Base-by-base conservation (phyloP, 2,113 vertebrate species). In the Anolis sagrei region DNA sequence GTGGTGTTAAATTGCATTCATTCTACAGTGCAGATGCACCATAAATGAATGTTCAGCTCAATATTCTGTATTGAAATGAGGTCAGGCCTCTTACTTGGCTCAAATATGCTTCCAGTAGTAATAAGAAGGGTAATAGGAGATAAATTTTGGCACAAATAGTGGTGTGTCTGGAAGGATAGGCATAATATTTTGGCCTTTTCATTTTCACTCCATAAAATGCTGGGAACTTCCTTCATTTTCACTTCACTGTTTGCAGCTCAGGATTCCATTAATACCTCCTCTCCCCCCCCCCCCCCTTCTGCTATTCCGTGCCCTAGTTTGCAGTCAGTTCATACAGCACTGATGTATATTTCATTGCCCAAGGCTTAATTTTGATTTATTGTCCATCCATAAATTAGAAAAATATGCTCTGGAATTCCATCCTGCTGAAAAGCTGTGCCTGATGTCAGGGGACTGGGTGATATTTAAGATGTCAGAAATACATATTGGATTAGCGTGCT, bases 401-500 rank as follows among this genome's bases (percentile, higher is more conserved):
- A 98, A 99, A 99, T 99, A 98, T 99, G 98, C 98, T 99, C 97
- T 98, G 98, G 98, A 99, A 98, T 98, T 98, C 97, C 97, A 98
- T 98, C 97, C 97, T 94, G 96, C 95, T 96, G 97, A 97, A 98
- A 98, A 97, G 97, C 97, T 96, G 97, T 97, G 97, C 97, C 97
- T 97, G 97, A 97, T 98, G 98, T 98, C 98, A 98, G 97, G 98
- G 98, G 98, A 99, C 97, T 97, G 97, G 98, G 97, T 98, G 98
- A 98, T 99, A 98, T 98, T 98, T 98, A 98, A 98, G 98, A 98
- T 98, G 98, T 99, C 98, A 99, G 98, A 99, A 99, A 99, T 98
- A 98, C 98, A 99, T 99, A 99, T 99, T 99, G 98, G 98, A 99
- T 99, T 99, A 98, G 98, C 96, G 97, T 96, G 98, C 98, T 98